These are phyloP conservation scores for Drosophila picticornis DNA, from an alignment of 2,888 invertebrate genomes.

Conservation along the genomic window DNA sequence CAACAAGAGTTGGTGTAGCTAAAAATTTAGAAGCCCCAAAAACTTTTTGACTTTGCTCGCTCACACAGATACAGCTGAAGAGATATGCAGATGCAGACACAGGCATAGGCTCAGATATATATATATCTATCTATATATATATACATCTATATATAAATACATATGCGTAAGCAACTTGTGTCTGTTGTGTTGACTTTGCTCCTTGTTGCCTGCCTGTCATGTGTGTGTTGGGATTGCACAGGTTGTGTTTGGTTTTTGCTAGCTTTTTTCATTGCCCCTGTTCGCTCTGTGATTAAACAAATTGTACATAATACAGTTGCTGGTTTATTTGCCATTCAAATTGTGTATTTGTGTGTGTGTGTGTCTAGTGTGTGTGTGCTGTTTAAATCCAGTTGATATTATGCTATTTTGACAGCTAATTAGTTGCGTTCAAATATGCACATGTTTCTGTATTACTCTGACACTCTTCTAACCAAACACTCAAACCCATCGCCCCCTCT, in stretches of 20 bases:
- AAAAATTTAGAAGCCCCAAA: slow-evolving; percentile 49
- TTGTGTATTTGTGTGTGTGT: slow-evolving; percentile 29
- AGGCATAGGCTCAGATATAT: not conserved
- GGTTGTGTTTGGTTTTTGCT: slow-evolving; percentile 31
- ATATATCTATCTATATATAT: not conserved
- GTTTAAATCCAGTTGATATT: slow-evolving; percentile 66
- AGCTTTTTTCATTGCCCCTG: slow-evolving; percentile 16
- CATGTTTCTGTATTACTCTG: slow-evolving; percentile 9
- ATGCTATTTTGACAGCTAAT: slow-evolving; percentile 82
- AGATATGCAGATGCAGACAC: slow-evolving; percentile 19
- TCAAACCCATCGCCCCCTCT: not conserved
- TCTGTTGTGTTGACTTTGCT: slow-evolving; percentile 52
- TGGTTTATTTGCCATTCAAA: slow-evolving; percentile 56
- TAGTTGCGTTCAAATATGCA: slow-evolving; percentile 69
- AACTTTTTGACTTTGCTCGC: slow-evolving; percentile 70
- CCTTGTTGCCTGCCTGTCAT: slow-evolving; percentile 21
- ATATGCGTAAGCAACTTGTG: slow-evolving; percentile 23
- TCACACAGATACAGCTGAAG: slow-evolving; percentile 17
- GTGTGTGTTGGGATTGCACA: slow-evolving; percentile 25
- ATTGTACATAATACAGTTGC: slow-evolving; percentile 60
- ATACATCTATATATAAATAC: not conserved
- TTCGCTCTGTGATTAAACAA: slow-evolving; percentile 49
- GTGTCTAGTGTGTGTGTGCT: slow-evolving; percentile 29
- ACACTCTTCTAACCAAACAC: slow-evolving; percentile 5
- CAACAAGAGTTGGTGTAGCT: slow-evolving; percentile 15